Conservation (phyloP, 1,140 invertebrate species). For the Eriocheir sinensis region DNA sequence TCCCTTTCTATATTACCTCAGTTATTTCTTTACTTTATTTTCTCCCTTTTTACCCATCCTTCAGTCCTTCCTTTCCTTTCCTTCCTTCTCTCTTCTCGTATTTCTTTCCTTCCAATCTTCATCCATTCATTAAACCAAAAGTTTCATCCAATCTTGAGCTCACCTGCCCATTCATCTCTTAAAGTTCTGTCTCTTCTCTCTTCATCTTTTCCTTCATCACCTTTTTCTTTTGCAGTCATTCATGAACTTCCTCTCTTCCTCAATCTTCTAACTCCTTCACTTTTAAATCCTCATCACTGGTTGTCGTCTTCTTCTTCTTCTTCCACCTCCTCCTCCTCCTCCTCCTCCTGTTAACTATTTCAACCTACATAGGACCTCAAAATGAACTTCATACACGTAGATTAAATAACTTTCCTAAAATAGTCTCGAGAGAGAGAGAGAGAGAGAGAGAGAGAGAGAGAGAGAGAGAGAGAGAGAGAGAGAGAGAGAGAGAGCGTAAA, state of each 20-base stretch:
- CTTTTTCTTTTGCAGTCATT: too few species aligned
- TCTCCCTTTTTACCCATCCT: background rate
- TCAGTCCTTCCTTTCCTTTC: background rate
- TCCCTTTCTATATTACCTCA: too few species aligned
- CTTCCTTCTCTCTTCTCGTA: too few species aligned
- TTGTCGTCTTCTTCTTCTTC: background rate
- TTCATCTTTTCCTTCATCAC: background rate
- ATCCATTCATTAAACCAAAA: too few species aligned
- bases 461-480: too few species aligned
- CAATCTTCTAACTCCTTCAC: background rate
- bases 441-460: too few species aligned
- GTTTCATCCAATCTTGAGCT: background rate
- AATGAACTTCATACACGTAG: too few species aligned
- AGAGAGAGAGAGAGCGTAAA: too few species aligned
- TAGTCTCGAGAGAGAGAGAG: too few species aligned
- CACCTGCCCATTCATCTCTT: background rate
- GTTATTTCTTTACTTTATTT: background rate
- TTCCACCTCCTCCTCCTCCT: background rate
- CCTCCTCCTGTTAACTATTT: background rate
- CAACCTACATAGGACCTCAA: too few species aligned
- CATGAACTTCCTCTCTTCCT: conserved; percentile 22
- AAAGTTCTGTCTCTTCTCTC: background rate
- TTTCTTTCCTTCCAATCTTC: too few species aligned
- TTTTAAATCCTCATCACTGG: background rate
- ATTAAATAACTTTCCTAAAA: too few species aligned